Percentiles rank a stretch among this genome's conserved stretches.
phyloP scores from a whole-genome alignment of 2,888 invertebrate species.

The Malacosoma neustria region DNA sequence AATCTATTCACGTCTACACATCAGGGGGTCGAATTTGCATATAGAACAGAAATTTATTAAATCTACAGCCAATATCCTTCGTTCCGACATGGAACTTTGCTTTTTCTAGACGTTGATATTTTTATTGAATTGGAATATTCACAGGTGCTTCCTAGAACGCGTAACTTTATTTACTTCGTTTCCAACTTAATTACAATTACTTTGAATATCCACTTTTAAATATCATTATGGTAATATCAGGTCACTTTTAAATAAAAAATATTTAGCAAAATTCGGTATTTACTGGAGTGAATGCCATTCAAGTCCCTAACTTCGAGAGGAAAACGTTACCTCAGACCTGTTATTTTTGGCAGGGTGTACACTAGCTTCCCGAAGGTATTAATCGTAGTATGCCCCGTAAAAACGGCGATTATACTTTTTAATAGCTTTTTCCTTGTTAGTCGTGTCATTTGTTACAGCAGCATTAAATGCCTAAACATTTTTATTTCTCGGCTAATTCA shows the following conservation, averaged over 20 bases:
- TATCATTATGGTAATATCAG: too few species aligned
- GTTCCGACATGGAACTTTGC: slow-evolving; percentile 68
- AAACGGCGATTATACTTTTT: not conserved
- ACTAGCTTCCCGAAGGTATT: too few species aligned
- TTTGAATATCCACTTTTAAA: too few species aligned
- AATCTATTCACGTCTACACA: slow-evolving; percentile 76
- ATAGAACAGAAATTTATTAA: slow-evolving; percentile 76
- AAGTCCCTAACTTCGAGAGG: too few species aligned
- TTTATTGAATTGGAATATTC: slow-evolving; percentile 40
- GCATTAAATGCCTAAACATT: slow-evolving; percentile 30
- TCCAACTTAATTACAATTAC: too few species aligned
- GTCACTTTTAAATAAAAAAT: too few species aligned
- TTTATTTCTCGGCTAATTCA: slow-evolving; percentile 39
- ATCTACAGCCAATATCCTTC: slow-evolving; percentile 73
- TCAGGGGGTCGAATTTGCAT: slow-evolving; percentile 74
- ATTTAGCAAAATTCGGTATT: too few species aligned
- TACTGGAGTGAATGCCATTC: too few species aligned
- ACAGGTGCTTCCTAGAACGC: not conserved
- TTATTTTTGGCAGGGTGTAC: too few species aligned
- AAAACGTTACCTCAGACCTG: too few species aligned
- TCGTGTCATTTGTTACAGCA: slow-evolving; percentile 16
- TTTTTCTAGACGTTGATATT: slow-evolving; percentile 28
- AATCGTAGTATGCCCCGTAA: not conserved
- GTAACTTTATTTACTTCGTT: not conserved
- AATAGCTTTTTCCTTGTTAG: slow-evolving; percentile 7